phyloP scores from a whole-genome alignment of 2,888 invertebrate species.

The Oscheius sp. region DNA sequence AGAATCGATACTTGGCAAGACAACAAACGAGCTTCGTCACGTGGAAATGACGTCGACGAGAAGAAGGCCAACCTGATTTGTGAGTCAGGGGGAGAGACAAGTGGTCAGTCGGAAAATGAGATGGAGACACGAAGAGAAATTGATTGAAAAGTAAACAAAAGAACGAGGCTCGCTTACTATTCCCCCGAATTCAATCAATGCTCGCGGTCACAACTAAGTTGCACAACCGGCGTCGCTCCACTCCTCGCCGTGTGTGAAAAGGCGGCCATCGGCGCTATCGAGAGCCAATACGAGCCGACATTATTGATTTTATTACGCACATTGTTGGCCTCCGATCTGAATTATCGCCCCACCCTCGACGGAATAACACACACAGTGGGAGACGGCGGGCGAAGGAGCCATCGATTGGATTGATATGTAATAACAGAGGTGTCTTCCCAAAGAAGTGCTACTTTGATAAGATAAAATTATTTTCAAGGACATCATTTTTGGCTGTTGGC shows the following conservation, averaged over 20 bases:
- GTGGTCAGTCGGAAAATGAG: slow-evolving; percentile 7
- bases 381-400: too few species aligned
- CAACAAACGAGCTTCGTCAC: not conserved
- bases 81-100: too few species aligned
- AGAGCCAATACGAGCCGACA: not conserved
- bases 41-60: slow-evolving; percentile 7
- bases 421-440: not conserved
- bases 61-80: slow-evolving; percentile 11
- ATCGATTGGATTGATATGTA: too few species aligned
- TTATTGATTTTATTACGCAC: slow-evolving; percentile 4
- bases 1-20: not conserved
- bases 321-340: not conserved
- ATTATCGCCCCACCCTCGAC: too few species aligned
- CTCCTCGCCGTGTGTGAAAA: slow-evolving; percentile 2
- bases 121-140: slow-evolving; percentile 10
- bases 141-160: slow-evolving; percentile 34
- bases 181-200: slow-evolving; percentile 8
- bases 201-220: not conserved
- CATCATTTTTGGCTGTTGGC: slow-evolving; percentile 18
- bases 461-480: slow-evolving; percentile 6
- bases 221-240: too few species aligned
- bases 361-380: too few species aligned
- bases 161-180: slow-evolving; percentile 30
- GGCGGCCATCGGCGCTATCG: not conserved
- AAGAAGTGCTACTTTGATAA: not conserved